Evolutionary conservation across 2,888 invertebrate species (phyloP).

Genomic region (Cenopis cana): DNA sequence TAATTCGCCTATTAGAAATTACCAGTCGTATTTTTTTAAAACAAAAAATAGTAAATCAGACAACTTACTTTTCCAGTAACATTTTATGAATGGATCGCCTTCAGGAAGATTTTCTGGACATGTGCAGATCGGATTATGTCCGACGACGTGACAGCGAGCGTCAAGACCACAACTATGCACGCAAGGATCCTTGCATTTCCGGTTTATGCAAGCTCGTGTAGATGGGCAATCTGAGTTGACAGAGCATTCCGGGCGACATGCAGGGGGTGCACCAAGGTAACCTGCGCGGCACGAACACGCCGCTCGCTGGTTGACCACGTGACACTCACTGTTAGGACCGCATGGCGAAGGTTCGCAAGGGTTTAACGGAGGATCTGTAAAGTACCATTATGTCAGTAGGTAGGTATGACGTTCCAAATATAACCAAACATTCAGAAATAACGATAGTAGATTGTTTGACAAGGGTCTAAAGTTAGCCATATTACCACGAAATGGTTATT

Average conservation of each 20-base stretch:
- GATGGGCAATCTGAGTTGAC: slow-evolving; percentile 91
- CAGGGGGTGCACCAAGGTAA: slow-evolving; percentile 89
- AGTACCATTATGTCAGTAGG: too few relatives aligned
- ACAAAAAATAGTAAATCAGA: background rate
- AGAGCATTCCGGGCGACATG: slow-evolving; percentile 91
- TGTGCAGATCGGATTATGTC: slow-evolving; percentile 92
- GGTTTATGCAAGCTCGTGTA: slow-evolving; percentile 89
- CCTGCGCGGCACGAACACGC: slow-evolving; percentile 90
- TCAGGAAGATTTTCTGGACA: slow-evolving; percentile 87
- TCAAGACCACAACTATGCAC: slow-evolving; percentile 91
- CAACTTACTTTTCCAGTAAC: slow-evolving; percentile 79
- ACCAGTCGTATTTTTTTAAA: too few relatives aligned
- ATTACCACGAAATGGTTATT: too few relatives aligned
- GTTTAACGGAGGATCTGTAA: slow-evolving; percentile 67
- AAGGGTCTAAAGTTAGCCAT: too few relatives aligned
- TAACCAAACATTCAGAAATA: too few relatives aligned
- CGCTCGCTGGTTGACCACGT: slow-evolving; percentile 88
- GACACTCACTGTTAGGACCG: slow-evolving; percentile 91
- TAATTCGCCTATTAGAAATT: too few relatives aligned
- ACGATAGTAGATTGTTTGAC: too few relatives aligned
- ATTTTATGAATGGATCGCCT: slow-evolving; percentile 92
- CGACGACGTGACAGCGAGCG: slow-evolving; percentile 91
- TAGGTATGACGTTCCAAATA: too few relatives aligned
- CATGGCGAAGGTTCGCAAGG: slow-evolving; percentile 92
- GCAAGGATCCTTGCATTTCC: slow-evolving; percentile 91